Conservation (phyloP, 2,797 vertebrate species). For the Ctenosaura bakeri region DNA sequence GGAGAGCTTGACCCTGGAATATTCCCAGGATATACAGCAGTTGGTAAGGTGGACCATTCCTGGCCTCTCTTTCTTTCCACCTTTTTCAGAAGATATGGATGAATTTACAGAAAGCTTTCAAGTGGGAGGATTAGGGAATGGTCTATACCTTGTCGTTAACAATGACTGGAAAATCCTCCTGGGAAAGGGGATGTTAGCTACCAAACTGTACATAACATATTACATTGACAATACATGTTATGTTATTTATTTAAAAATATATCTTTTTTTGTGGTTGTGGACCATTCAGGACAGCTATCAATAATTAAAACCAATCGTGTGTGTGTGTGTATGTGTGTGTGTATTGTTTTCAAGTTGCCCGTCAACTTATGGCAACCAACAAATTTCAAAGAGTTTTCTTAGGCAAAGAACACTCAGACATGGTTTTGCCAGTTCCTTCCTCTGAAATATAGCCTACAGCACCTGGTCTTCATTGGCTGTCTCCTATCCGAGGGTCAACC, state of each 20-base stretch:
- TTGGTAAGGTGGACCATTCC: too few species aligned
- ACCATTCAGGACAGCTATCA: not conserved
- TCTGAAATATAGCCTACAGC: too few species aligned
- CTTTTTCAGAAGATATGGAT: not conserved
- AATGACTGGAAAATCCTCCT: not conserved
- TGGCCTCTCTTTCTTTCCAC: not conserved
- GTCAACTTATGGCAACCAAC: too few species aligned
- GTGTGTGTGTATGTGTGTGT: too few species aligned
- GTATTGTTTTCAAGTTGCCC: too few species aligned
- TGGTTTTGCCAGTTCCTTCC: too few species aligned
- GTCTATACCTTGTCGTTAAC: not conserved
- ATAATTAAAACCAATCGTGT: not conserved
- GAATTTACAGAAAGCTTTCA: not conserved
- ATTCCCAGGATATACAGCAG: not conserved
- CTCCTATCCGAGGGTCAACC: too few species aligned
- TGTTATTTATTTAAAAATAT: too few species aligned
- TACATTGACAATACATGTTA: not conserved
- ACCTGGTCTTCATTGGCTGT: too few species aligned
- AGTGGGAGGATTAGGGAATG: not conserved
- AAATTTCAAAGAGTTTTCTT: too few species aligned
- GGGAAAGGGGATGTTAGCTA: not conserved
- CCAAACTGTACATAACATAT: not conserved
- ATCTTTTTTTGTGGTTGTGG: not conserved
- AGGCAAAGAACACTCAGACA: too few species aligned
- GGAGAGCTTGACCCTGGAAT: not conserved